phyloP scores from a whole-genome alignment of 2,797 vertebrate genomes.

The Telmatherina bonti region DNA sequence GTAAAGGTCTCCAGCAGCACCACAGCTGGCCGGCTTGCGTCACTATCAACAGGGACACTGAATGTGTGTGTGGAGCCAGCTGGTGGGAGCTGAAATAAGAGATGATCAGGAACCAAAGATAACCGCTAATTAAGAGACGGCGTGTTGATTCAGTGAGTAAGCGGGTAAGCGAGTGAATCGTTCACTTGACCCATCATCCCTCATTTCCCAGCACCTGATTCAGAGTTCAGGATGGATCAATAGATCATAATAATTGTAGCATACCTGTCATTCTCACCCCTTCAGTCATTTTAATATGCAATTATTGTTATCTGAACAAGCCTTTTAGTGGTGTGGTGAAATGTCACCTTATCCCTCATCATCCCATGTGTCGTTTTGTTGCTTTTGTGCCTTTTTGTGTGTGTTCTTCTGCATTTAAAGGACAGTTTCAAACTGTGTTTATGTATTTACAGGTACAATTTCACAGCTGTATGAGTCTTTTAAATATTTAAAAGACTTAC shows the following conservation, averaged over 20 bases:
- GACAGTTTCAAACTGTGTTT: too few species aligned
- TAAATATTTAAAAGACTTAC: too few species aligned
- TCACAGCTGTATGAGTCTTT: too few species aligned
- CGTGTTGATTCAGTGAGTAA: conserved; percentile 56
- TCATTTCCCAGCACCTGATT: conserved; percentile 1
- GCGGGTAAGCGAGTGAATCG: conserved; percentile 46
- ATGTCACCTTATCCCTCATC: neutral
- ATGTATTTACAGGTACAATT: too few species aligned
- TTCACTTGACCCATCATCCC: conserved; percentile 23
- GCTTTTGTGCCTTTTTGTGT: neutral
- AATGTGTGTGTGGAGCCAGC: conserved; percentile 48
- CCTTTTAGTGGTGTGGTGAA: neutral
- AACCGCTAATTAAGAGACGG: conserved; percentile 62
- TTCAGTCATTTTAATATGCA: neutral
- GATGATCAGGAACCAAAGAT: conserved; percentile 56
- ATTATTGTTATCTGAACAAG: conserved; percentile 2
- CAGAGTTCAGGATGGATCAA: neutral
- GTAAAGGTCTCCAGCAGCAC: conserved; percentile 32
- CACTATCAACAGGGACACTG: conserved; percentile 52
- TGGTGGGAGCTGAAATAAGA: conserved; percentile 60
- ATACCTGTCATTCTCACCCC: neutral
- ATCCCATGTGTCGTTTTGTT: neutral
- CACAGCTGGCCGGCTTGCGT: conserved; percentile 61
- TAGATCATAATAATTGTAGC: neutral
- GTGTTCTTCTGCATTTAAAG: neutral